These are phyloP conservation scores for Cryptus armator DNA, from an alignment of 2,888 invertebrate species.

Conservation along the genomic window DNA sequence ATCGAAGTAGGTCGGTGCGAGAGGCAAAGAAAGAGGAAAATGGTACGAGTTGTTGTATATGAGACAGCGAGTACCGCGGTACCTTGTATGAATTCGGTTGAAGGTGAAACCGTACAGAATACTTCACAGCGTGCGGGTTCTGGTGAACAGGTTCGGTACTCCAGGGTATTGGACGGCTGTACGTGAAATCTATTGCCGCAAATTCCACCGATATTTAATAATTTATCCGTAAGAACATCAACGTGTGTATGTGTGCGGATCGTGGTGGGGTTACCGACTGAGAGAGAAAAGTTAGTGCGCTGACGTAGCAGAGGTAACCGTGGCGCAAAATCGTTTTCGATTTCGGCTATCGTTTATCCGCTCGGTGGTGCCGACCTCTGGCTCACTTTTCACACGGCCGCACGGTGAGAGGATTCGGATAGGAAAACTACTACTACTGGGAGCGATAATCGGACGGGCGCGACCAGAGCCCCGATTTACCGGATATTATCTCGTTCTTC, in stretches of 20 bases:
- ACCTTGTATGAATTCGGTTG: constrained; percentile 5
- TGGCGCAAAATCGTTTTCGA: constrained; percentile 70
- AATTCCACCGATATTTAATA: constrained; percentile 50
- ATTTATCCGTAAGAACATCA: constrained; percentile 39
- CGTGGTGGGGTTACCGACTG: background rate
- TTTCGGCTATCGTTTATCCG: constrained; percentile 68
- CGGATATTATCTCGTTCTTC: constrained; percentile 79
- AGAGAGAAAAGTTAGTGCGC: constrained; percentile 48
- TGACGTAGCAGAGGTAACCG: constrained; percentile 61
- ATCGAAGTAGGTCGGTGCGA: constrained; percentile 16
- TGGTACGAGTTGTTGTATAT: background rate
- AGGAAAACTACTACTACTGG: constrained; percentile 41
- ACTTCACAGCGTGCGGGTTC: background rate
- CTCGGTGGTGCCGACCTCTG: constrained; percentile 36
- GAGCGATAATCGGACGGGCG: constrained; percentile 68
- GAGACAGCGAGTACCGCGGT: background rate
- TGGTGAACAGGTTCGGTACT: constrained; percentile 18
- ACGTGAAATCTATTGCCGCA: constrained; percentile 45
- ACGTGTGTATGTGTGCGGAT: constrained; percentile 17
- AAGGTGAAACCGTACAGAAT: background rate
- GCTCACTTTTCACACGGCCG: constrained; percentile 61
- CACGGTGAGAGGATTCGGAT: constrained; percentile 45
- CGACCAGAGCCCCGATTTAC: constrained; percentile 77
- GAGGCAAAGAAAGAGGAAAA: constrained; percentile 1
- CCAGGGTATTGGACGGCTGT: constrained; percentile 3